A percentile compares a stretch with the other conserved stretches of the same genome.
Conservation (phyloP, 2,888 invertebrate species). For the Neoaliturus tenellus region DNA sequence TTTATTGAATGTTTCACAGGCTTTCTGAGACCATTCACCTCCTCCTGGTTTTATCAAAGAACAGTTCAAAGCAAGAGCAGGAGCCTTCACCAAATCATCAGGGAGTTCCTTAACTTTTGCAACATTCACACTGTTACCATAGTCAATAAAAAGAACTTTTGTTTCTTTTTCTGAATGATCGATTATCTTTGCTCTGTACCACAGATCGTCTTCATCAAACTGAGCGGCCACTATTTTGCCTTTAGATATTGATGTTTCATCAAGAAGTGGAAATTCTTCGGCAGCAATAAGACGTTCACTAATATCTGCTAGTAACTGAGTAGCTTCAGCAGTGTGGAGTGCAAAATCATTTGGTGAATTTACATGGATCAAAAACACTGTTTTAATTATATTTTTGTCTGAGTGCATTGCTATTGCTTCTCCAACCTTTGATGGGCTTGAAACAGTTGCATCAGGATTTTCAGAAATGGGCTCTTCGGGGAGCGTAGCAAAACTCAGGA, state of each 20-base stretch:
- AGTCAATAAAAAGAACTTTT: constrained; percentile 81
- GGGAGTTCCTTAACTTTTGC: constrained; percentile 78
- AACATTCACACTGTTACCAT: constrained; percentile 80
- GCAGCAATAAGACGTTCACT: constrained; percentile 76
- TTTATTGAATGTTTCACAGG: constrained; percentile 72
- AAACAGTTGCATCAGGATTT: neutral
- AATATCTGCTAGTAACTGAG: constrained; percentile 77
- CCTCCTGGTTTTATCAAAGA: constrained; percentile 77
- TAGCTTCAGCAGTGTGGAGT: constrained; percentile 76
- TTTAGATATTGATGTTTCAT: neutral
- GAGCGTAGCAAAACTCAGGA: neutral
- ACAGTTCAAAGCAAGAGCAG: constrained; percentile 79
- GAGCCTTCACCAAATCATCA: constrained; percentile 76
- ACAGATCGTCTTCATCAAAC: constrained; percentile 77
- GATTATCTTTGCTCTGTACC: constrained; percentile 74
- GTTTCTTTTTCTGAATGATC: constrained; percentile 74
- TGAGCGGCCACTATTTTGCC: constrained; percentile 62
- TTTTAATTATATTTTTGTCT: constrained; percentile 66
- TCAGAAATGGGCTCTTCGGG: neutral
- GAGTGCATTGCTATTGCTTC: neutral
- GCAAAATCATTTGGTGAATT: constrained; percentile 84
- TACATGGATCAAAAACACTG: constrained; percentile 81
- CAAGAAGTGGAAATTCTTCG: constrained; percentile 71
- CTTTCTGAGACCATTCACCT: constrained; percentile 80
- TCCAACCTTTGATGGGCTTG: neutral